Percentiles rank a stretch among this genome's conserved stretches.
Evolutionary conservation across 2,888 invertebrate genomes (phyloP).

Genomic region (Pandemis corylana): DNA sequence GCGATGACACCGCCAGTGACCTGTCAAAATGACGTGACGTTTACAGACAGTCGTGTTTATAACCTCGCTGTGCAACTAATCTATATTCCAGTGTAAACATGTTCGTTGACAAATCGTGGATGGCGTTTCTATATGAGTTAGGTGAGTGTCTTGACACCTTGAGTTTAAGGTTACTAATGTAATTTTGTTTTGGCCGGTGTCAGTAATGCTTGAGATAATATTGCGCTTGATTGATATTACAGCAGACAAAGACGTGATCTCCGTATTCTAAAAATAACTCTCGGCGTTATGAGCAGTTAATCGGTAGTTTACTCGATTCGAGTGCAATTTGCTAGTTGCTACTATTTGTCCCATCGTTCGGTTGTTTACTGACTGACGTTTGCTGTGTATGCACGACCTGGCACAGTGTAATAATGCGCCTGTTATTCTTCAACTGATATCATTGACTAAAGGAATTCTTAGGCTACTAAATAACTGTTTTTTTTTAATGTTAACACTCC

Average conservation of each 20-base stretch:
- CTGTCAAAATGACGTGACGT: conserved; percentile 81
- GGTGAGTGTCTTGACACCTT: conserved; percentile 63
- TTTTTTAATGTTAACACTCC: no score
- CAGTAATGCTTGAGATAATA: conserved; percentile 49
- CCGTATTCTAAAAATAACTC: conserved; percentile 81
- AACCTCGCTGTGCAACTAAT: conserved; percentile 68
- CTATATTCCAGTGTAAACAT: conserved; percentile 62
- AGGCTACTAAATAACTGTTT: neutral
- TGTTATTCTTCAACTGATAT: conserved; percentile 5
- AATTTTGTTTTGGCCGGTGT: conserved; percentile 64
- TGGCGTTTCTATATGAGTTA: conserved; percentile 59
- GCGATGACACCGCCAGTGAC: conserved; percentile 68
- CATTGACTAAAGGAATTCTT: neutral
- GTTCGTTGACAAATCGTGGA: conserved; percentile 69
- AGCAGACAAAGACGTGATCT: conserved; percentile 83
- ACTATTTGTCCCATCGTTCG: conserved; percentile 49
- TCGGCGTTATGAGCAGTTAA: conserved; percentile 77
- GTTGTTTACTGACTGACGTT: conserved; percentile 26
- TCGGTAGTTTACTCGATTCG: conserved; percentile 77
- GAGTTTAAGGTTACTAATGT: conserved; percentile 66
- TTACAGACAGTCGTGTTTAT: conserved; percentile 61
- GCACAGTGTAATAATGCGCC: conserved; percentile 3
- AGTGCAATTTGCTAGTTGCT: conserved; percentile 50
- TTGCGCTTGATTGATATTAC: conserved; percentile 72
- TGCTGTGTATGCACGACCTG: neutral